phyloP scores from a whole-genome alignment of 1,140 invertebrate genomes.

The Trachelipus rathkii region DNA sequence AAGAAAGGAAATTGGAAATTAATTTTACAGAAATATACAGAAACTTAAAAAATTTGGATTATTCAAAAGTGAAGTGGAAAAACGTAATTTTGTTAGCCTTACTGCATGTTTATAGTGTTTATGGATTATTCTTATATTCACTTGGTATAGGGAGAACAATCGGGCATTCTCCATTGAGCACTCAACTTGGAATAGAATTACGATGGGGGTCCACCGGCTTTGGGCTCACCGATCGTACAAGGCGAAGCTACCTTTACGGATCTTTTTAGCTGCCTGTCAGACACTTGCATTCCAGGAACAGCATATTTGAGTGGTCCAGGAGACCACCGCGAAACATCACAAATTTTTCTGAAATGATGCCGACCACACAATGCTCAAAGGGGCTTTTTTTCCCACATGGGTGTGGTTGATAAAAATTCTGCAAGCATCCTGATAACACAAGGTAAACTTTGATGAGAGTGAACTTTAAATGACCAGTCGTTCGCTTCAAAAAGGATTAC shows the following conservation, averaged over 20 bases:
- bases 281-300: conserved; percentile 86
- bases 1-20: conserved; percentile 36
- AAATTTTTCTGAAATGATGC: conserved; percentile 94
- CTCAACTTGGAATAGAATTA: conserved; percentile 70
- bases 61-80: conserved; percentile 71
- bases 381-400: conserved; percentile 92
- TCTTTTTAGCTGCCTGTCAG: conserved; percentile 73
- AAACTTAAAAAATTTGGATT: conserved; percentile 40
- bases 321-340: conserved; percentile 93
- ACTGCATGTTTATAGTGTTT: conserved; percentile 80
- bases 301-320: conserved; percentile 88
- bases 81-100: conserved; percentile 81
- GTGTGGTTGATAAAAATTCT: conserved; percentile 86
- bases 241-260: conserved; percentile 76
- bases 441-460: conserved; percentile 77
- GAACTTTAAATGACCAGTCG: conserved; percentile 79
- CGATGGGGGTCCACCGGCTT: conserved; percentile 87
- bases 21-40: conserved; percentile 27
- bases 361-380: conserved; percentile 91
- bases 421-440: conserved; percentile 89
- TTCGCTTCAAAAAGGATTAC: conserved; percentile 83
- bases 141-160: conserved; percentile 71
- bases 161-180: conserved; percentile 62
- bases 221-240: conserved; percentile 94
- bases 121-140: conserved; percentile 74